These are phyloP conservation scores for Calyptomena viridis DNA, from an alignment of 2,113 vertebrate species.

Conservation along the genomic window DNA sequence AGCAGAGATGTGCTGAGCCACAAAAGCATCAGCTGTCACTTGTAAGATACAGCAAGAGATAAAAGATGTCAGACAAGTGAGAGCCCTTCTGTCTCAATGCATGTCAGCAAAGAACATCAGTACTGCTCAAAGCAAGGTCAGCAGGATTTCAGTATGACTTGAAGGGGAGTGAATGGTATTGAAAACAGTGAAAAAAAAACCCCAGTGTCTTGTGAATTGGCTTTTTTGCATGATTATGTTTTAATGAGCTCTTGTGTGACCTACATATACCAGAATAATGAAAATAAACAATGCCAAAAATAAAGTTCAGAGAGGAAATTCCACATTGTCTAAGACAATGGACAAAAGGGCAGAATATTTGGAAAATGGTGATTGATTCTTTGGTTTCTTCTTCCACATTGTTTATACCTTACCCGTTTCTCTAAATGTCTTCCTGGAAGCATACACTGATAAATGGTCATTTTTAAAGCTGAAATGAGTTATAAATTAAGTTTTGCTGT, in stretches of 20 bases:
- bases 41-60: background rate
- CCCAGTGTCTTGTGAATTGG: background rate
- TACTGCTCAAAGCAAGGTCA: background rate
- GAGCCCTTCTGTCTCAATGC: background rate
- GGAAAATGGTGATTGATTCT: background rate
- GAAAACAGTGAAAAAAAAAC: background rate
- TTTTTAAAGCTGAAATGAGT: background rate
- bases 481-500: background rate
- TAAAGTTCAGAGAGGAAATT: background rate
- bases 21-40: background rate
- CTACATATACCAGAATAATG: slow-evolving; percentile 21
- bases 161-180: background rate
- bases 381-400: background rate
- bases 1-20: slow-evolving; percentile 26
- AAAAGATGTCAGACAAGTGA: background rate
- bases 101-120: background rate
- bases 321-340: background rate
- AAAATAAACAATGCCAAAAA: background rate
- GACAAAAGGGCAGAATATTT: background rate
- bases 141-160: background rate
- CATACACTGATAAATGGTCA: background rate
- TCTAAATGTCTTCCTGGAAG: background rate
- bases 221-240: background rate
- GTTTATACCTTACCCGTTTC: background rate
- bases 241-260: slow-evolving; percentile 43